These are phyloP conservation scores for Choristoneura fumiferana DNA, from an alignment of 1,140 invertebrate species.

Conservation along the genomic window DNA sequence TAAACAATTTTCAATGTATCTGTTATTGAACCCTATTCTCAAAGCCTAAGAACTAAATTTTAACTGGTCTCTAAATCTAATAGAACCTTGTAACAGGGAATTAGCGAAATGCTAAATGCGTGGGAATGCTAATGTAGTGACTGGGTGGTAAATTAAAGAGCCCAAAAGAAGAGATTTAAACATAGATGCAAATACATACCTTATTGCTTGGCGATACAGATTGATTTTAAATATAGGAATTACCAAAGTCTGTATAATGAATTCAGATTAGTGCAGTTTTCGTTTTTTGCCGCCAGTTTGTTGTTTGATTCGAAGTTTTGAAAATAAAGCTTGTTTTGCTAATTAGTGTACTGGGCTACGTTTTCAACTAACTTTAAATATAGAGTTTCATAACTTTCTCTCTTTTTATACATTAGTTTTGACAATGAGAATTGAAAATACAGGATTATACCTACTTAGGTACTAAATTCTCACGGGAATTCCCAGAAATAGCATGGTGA, in stretches of 20 bases:
- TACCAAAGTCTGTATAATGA: not conserved
- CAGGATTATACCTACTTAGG: too few species aligned
- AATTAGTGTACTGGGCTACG: not conserved
- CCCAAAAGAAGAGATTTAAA: slow-evolving; percentile 37
- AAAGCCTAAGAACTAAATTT: too few species aligned
- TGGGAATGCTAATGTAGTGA: slow-evolving; percentile 48
- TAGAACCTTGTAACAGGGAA: slow-evolving; percentile 41
- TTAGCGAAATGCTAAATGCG: slow-evolving; percentile 46
- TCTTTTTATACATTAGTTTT: too few species aligned
- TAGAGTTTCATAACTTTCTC: too few species aligned
- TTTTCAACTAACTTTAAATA: too few species aligned
- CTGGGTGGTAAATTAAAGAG: slow-evolving; percentile 44
- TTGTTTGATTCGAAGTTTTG: slow-evolving; percentile 4
- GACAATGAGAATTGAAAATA: too few species aligned
- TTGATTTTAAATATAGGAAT: not conserved
- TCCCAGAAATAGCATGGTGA: too few species aligned
- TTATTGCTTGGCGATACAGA: slow-evolving; percentile 13
- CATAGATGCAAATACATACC: slow-evolving; percentile 22
- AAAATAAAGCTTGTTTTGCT: slow-evolving; percentile 9
- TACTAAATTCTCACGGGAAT: too few species aligned
- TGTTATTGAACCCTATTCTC: too few species aligned
- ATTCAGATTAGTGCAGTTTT: slow-evolving; percentile 6
- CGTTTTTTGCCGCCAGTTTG: not conserved
- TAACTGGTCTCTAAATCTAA: too few species aligned
- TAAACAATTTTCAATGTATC: too few species aligned